phyloP scores from a whole-genome alignment of 2,113 vertebrate species.

The Taxidea taxus region DNA sequence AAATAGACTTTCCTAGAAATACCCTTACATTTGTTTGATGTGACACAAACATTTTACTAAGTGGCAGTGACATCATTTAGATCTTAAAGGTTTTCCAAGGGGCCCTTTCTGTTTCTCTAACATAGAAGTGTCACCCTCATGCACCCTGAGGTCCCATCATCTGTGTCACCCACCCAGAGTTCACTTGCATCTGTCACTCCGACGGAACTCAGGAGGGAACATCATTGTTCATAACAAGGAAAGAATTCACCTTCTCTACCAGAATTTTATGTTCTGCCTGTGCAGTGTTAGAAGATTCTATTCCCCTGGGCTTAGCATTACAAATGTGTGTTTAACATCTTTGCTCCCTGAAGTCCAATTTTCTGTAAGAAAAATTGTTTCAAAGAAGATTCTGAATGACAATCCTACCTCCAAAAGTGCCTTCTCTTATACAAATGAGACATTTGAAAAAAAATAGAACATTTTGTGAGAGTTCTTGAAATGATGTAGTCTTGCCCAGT shows the following conservation, averaged over 20 bases:
- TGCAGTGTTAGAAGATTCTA: not conserved
- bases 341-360: constrained; percentile 26
- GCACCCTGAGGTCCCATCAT: not conserved
- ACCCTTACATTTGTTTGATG: not conserved
- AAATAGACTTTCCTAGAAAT: not conserved
- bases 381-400: not conserved
- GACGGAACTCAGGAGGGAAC: not conserved
- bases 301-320: not conserved
- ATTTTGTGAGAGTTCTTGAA: not conserved
- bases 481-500: not conserved
- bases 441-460: not conserved
- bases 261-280: not conserved
- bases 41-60: not conserved
- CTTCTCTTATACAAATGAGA: not conserved
- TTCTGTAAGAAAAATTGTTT: constrained; percentile 3
- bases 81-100: not conserved
- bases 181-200: not conserved
- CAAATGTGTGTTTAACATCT: not conserved
- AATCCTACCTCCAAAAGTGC: not conserved
- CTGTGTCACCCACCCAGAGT: not conserved
- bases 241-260: not conserved
- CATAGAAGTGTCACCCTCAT: not conserved
- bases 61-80: not conserved
- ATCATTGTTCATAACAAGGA: not conserved
- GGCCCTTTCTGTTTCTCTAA: not conserved